phyloP scores from a whole-genome alignment of 2,797 vertebrate species.

The Podarcis siculus region DNA sequence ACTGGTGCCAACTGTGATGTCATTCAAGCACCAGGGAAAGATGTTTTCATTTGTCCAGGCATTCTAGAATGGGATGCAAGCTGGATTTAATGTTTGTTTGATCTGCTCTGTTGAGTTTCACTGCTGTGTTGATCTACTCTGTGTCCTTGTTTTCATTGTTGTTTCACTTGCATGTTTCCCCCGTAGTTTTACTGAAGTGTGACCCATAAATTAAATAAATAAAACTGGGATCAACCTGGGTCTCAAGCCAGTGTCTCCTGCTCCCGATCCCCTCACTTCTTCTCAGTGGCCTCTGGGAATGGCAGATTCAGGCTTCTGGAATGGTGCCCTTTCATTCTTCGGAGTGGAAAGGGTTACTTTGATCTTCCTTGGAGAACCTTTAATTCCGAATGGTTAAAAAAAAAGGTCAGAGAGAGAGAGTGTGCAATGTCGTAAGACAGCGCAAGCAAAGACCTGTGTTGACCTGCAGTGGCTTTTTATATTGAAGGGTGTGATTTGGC shows the following conservation, averaged over 20 bases:
- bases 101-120: not conserved
- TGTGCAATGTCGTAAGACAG: not conserved
- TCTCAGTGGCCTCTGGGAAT: slow-evolving; percentile 6
- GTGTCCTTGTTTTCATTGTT: slow-evolving; percentile 4
- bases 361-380: slow-evolving; percentile 11
- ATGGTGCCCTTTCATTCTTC: not conserved
- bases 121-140: not conserved
- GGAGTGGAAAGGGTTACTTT: not conserved
- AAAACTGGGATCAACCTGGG: not conserved
- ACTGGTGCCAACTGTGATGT: not conserved
- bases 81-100: not conserved
- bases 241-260: not conserved
- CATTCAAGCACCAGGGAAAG: not conserved
- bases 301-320: not conserved
- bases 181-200: not conserved
- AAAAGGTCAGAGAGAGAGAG: slow-evolving; percentile 7
- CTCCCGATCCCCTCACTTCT: not conserved
- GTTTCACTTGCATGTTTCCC: not conserved
- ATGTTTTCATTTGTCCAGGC: not conserved
- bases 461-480: not conserved
- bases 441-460: not conserved
- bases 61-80: not conserved
- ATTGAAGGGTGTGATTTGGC: slow-evolving; percentile 21
- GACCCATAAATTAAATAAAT: not conserved
- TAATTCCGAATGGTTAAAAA: slow-evolving; percentile 17